These are phyloP conservation scores for Toxonevra muliebris DNA, from an alignment of 2,888 invertebrate species.

Conservation along the genomic window DNA sequence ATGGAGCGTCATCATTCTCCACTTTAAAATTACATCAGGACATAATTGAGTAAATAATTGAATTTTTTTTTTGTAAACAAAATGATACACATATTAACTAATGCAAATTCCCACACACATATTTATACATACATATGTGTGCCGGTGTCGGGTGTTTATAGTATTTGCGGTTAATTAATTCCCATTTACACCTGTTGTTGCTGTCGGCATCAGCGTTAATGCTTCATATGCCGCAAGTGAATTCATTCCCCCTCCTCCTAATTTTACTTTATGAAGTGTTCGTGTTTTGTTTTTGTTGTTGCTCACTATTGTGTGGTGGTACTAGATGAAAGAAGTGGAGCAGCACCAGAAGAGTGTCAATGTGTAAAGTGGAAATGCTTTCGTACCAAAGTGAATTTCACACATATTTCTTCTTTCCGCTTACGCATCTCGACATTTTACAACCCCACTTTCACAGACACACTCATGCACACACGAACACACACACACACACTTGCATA, in stretches of 20 bases:
- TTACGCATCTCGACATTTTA: slow-evolving; percentile 15
- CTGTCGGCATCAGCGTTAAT: slow-evolving; percentile 33
- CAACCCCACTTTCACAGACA: not conserved
- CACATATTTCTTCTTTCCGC: slow-evolving; percentile 44
- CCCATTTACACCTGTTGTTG: slow-evolving; percentile 62
- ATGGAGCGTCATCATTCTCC: no score
- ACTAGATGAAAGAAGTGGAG: not conserved
- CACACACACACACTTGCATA: slow-evolving; percentile 8
- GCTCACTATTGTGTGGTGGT: not conserved
- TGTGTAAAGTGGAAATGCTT: slow-evolving; percentile 47
- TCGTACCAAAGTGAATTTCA: slow-evolving; percentile 42
- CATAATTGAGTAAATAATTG: no score
- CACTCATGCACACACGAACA: not conserved
- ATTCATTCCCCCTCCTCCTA: slow-evolving; percentile 27
- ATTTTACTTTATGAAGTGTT: no score
- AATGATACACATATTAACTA: not conserved
- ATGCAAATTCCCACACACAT: not conserved
- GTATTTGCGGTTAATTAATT: slow-evolving; percentile 61
- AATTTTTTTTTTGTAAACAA: no score
- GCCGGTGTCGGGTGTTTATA: slow-evolving; percentile 22
- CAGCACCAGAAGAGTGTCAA: slow-evolving; percentile 34
- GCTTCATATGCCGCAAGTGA: slow-evolving; percentile 53
- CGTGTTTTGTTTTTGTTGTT: no score
- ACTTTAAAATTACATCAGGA: no score
- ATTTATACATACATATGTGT: not conserved